Evolutionary conservation across 2,888 invertebrate genomes (phyloP), one percentile per base, ranked within the genome.

Genomic region (Silvanus unidentatus): DNA sequence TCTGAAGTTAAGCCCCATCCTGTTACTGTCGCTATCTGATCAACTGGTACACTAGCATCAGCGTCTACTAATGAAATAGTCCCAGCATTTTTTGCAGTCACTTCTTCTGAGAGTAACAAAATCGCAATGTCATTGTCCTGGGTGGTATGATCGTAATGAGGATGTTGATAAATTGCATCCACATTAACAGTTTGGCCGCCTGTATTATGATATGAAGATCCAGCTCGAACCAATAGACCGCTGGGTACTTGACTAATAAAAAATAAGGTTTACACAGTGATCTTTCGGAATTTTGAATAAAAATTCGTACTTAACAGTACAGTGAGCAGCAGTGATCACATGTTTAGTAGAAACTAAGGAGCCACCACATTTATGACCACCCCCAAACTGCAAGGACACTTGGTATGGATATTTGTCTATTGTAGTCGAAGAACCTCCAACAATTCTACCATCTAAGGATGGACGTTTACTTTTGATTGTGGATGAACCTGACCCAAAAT

Each of bases 241-340:
- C 34, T n/a, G n/a, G n/a, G n/a, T 28, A 39, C 32, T 9, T 35
- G 35, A 11, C 11, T 12, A 6, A 8, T 35, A 12, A 35, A 35
- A 35, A 35, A 35, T 8, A 11, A 35, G 11, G 6, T 11, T 35
- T 35, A 35, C n/a, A n/a, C n/a, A 35, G 11, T 35, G 6, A 35
- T 35, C 6, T 35, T 11, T 9, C 35, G 35, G 35, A 9, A 38
- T 11, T 22, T 42, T 11, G 28, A 1, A 43, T 1, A 13, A 5
- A 36, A 11, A 39, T 8, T 40, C 35, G 41, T 42, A 43, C 49
- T 14, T 29, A 11, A 39, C 37, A 8, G 49, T 43, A 42, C 57
- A 59, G 42, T 59, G 59, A 15, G 56, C 59, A 6, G 59, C 59
- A 16, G 55, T 55, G 11, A 58, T 2, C 1, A 50, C 45, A 55